Evolutionary conservation across 2,797 vertebrate species (phyloP), one percentile per base, ranked within the genome.

Genomic region (Sciurus carolinensis): DNA sequence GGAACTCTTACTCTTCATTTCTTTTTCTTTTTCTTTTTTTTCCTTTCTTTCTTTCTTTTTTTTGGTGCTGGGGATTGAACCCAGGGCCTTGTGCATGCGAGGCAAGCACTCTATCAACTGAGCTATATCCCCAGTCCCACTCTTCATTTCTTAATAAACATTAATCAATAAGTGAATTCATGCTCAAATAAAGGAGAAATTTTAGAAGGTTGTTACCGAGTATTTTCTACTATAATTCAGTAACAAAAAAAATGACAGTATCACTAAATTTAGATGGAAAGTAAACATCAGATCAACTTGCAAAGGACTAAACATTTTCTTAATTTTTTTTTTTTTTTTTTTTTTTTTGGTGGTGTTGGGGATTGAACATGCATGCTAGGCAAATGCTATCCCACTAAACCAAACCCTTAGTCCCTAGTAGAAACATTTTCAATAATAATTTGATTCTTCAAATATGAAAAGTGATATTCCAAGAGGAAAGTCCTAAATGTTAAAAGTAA

Each of bases 141-240:
- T 39, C 39, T 94, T 94, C 69, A 89, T 82, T 96, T 96, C 72
- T 95, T 24, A 93, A 47, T 52, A 85, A 91, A 79, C 11, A 86
- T 86, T 94, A 91, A 39, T 77, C 54, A 79, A 15, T 76, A 87
- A 95, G 47, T 85, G 15, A 92, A 72, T 72, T 82, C 39, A 92
- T 22, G 5, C 71, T 62, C 15, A 89, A 52, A 77, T 81, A 91
- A 69, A 83, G 64, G 76, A 83, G 20, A 90, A 94, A 93, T 36
- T 89, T 88, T 79, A 77, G 86, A 91, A 94, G 22, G 84, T 28
- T 39, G 94, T 54, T 83, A 90, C 33, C 76, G 20, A 73, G 88
- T 94, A 89, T 11, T 72, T 94, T 87, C 44, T 90, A 86, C 20
- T 62, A 39, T 2, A 87, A 64, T 83, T 86, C 24, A 72, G 87